These are phyloP conservation scores for Seladonia tumulorum DNA, from an alignment of 2,888 invertebrate species.

Conservation along the genomic window DNA sequence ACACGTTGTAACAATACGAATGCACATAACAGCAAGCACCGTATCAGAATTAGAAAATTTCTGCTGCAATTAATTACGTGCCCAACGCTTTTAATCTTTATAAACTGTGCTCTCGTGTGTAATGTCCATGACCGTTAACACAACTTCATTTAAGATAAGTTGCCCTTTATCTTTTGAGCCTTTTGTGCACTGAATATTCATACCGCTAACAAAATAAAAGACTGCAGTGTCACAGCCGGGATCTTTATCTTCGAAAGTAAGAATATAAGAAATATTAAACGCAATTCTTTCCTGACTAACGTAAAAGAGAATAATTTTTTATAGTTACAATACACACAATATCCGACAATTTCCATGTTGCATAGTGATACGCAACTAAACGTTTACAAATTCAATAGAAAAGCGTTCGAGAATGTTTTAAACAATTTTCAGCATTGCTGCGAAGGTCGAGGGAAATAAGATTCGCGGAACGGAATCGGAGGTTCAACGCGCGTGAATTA, in stretches of 20 bases:
- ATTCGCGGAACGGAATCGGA: not conserved
- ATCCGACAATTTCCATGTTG: too few relatives aligned
- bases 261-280: not conserved
- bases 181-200: not conserved
- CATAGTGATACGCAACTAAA: too few relatives aligned
- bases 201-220: not conserved
- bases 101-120: not conserved
- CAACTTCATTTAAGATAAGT: not conserved
- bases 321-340: too few relatives aligned
- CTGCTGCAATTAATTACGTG: not conserved
- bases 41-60: not conserved
- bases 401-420: not conserved
- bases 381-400: too few relatives aligned
- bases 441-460: not conserved
- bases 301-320: not conserved
- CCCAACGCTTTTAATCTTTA: not conserved
- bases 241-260: not conserved
- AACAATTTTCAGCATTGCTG: not conserved
- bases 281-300: not conserved
- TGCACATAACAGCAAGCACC: not conserved
- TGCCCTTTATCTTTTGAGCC: not conserved
- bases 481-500: not conserved
- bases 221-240: not conserved
- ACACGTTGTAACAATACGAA: not conserved
- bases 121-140: not conserved